These are phyloP conservation scores for Leucophenga montana DNA, from an alignment of 2,888 invertebrate species.

Conservation along the genomic window DNA sequence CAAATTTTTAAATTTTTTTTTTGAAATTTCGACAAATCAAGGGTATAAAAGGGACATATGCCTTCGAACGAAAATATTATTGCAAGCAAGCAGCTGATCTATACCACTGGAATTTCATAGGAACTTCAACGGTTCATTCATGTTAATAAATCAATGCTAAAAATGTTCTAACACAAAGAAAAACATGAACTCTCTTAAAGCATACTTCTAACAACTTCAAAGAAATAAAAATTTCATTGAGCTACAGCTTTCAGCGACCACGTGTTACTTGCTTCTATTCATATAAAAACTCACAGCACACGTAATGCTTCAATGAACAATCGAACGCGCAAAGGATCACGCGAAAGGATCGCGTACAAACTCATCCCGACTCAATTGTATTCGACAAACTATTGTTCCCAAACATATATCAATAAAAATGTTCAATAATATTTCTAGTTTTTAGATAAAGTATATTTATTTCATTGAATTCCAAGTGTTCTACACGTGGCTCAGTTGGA, in stretches of 20 bases:
- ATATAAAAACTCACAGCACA: neutral
- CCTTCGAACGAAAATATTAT: no score
- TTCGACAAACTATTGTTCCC: neutral
- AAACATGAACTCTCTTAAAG: no score
- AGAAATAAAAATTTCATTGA: neutral
- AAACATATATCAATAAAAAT: slow-evolving; percentile 26
- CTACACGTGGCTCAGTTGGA: slow-evolving; percentile 10
- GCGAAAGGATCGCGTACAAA: slow-evolving; percentile 11
- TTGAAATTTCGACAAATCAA: no score
- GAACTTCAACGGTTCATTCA: no score
- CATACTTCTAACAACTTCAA: neutral
- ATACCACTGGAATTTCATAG: no score
- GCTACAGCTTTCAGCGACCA: slow-evolving; percentile 2
- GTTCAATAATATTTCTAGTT: slow-evolving; percentile 3
- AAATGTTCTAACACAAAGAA: no score
- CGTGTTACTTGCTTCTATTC: slow-evolving; percentile 21
- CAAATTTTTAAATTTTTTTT: no score
- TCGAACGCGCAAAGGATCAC: slow-evolving; percentile 1
- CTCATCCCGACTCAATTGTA: neutral
- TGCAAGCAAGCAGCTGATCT: no score
- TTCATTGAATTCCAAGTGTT: neutral
- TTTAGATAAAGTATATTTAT: slow-evolving; percentile 3
- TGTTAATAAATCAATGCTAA: no score
- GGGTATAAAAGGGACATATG: no score
- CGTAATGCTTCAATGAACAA: slow-evolving; percentile 19